Base-by-base conservation (phyloP, 2,888 invertebrate genomes). In the Drosophila pegasa region DNA sequence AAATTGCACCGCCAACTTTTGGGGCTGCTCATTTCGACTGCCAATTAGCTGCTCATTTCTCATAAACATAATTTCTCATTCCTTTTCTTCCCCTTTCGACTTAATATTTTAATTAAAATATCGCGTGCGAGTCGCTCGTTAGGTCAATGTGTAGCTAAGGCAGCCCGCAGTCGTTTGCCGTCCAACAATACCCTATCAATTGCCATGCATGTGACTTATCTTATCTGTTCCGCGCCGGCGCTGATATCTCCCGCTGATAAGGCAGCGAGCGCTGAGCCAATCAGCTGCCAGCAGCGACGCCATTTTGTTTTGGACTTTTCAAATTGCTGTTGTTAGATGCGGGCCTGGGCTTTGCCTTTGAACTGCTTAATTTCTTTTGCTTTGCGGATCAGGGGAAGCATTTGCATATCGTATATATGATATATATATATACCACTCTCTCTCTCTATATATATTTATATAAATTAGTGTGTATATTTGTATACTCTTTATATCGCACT, bases 31-130 rank as follows among this genome's bases (percentile, higher is more conserved):
- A 52, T 41, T 48, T 63, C 62, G 40, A 45, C 65, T 73, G 73
- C 74, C 78, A 76, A 63, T 78, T 77, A 69, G 59, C 63, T 60
- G 57, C 45, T 63, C 52, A 61, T 33, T 33, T 25, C 40, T 4
- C 31, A 10, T 57, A 37, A 51, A 25, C 27, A 52, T 52, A 52
- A 52, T 29, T 38, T 61, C 52, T 64, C 45, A 43, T 58, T 25
- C 16, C 4, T 0, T 14, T 12, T 9, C 45, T 67, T 33, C 5
- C 7, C 1, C 12, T 4, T 14, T 50, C 25, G 3, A 3, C 54
- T 74, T 78, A 68, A 74, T 74, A 78, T 80, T 84, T 84, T 89
- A 87, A 85, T 85, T 85, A 87, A 81, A 81, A 76, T 73, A 58
- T 81, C 61, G 85, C 89, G 60, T 87, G 87, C 48, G 35, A 33